A percentile compares a stretch with the other conserved stretches of the same genome.
These are phyloP conservation scores for Semnopithecus entellus DNA, from an alignment of 2,113 vertebrate genomes.

Conservation along the genomic window DNA sequence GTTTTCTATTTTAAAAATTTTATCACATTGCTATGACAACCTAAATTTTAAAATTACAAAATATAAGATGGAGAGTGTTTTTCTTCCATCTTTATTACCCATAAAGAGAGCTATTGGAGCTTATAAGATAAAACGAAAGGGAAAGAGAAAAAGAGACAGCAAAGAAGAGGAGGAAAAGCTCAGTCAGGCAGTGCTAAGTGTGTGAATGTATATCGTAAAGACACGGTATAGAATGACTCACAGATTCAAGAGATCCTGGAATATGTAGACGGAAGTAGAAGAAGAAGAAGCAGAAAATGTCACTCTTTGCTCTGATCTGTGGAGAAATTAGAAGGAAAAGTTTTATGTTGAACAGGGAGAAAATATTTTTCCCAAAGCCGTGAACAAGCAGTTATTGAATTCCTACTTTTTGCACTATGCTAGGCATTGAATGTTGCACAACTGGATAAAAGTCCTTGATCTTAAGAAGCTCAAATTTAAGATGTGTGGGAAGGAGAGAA, in stretches of 20 bases:
- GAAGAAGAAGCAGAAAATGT: not conserved
- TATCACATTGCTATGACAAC: not conserved
- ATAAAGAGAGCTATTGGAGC: not conserved
- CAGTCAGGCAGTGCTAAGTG: not conserved
- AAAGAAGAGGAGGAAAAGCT: not conserved
- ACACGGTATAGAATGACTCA: not conserved
- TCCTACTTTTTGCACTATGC: not conserved
- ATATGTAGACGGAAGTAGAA: not conserved
- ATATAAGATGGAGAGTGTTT: not conserved
- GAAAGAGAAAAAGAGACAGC: too few relatives aligned
- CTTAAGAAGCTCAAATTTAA: not conserved
- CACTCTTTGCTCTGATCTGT: not conserved
- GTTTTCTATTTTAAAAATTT: not conserved
- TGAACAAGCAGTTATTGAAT: not conserved
- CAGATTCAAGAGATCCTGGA: not conserved
- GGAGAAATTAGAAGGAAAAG: not conserved
- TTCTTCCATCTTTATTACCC: not conserved
- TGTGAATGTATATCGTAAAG: not conserved
- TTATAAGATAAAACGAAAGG: not conserved
- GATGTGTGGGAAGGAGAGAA: not conserved
- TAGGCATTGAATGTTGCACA: not conserved
- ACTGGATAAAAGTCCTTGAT: not conserved
- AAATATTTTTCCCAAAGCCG: not conserved
- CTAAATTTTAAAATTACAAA: constrained; percentile 55
- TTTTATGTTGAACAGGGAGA: not conserved